Conservation (phyloP, 2,113 vertebrate species). For the Larimichthys polyactis region DNA sequence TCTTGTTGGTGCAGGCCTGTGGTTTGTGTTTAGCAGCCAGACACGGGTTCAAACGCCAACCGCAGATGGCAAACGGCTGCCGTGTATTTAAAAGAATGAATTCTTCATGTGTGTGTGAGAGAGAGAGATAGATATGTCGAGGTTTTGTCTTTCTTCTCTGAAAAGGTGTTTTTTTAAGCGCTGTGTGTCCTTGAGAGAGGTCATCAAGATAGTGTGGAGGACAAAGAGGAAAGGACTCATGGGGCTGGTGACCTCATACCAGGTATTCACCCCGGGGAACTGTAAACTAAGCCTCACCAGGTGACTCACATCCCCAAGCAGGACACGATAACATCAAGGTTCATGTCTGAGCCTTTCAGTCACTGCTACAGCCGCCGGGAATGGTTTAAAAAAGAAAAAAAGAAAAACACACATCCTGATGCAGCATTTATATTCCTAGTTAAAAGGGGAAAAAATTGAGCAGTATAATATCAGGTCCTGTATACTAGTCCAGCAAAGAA, state of each 20-base stretch:
- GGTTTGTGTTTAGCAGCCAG: conserved; percentile 46
- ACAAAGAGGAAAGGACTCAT: conserved; percentile 60
- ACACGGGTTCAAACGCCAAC: conserved; percentile 46
- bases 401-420: conserved; percentile 8
- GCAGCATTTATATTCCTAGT: conserved; percentile 19
- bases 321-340: conserved; percentile 69
- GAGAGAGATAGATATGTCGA: conserved; percentile 14
- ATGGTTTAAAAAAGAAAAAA: conserved; percentile 14
- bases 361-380: conserved; percentile 38
- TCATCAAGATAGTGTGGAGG: conserved; percentile 59
- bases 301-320: conserved; percentile 63
- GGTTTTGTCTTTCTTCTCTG: neutral
- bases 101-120: neutral
- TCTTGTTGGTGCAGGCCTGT: conserved; percentile 23
- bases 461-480: neutral
- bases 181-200: conserved; percentile 65
- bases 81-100: conserved; percentile 9
- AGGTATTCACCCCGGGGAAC: conserved; percentile 50
- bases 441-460: neutral
- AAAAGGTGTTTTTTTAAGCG: conserved; percentile 3
- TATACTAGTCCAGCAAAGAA: neutral
- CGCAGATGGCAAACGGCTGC: conserved; percentile 47
- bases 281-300: conserved; percentile 59
- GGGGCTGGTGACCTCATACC: conserved; percentile 62
- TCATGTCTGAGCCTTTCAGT: conserved; percentile 69